Evolutionary conservation across 2,888 invertebrate species (phyloP), one percentile per base, ranked within the genome.

Genomic region (Danaus chrysippus): DNA sequence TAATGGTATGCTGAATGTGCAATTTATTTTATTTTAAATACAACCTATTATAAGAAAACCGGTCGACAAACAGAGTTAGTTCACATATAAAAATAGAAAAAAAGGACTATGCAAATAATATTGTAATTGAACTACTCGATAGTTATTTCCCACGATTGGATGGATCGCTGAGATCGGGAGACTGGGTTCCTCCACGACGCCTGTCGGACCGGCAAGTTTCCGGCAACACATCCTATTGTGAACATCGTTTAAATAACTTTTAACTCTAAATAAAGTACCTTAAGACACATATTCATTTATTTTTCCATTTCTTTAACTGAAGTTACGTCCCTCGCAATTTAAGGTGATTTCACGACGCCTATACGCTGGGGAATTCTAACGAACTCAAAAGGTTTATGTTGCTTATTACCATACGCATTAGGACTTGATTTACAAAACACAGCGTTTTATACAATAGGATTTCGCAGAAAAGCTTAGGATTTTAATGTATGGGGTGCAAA

Each of bases 121-220:
- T 54, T 54, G 49, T 23, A 44, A 53, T 52, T 53, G 62, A 52
- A 58, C 61, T 58, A 66, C 65, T 62, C 65, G 62, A 49, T 55
- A 52, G 15, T 61, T 53, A 55, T 67, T 77, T 78, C 72, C 71
- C 69, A 71, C 72, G 70, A 65, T 69, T 52, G 67, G 68, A 70
- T 71, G 69, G 63, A 65, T 60, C 64, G 70, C 71, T 69, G 55
- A 65, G 58, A 60, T 64, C 65, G 61, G 65, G 63, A 67, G 66
- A 67, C 68, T 68, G 76, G 69, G 73, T 71, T 75, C 70, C 75
- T 70, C 73, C 73, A 78, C 76, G 72, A 76, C 73, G 68, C 70
- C 71, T 73, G 73, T 74, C 70, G 70, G 60, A 62, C 65, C 64
- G 67, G 65, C 69, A 65, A 65, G 68, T 66, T 73, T 76, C 74